A percentile compares a stretch with the other conserved stretches of the same genome.
Conservation (phyloP, 2,888 invertebrate genomes). For the Melanargia galathea region DNA sequence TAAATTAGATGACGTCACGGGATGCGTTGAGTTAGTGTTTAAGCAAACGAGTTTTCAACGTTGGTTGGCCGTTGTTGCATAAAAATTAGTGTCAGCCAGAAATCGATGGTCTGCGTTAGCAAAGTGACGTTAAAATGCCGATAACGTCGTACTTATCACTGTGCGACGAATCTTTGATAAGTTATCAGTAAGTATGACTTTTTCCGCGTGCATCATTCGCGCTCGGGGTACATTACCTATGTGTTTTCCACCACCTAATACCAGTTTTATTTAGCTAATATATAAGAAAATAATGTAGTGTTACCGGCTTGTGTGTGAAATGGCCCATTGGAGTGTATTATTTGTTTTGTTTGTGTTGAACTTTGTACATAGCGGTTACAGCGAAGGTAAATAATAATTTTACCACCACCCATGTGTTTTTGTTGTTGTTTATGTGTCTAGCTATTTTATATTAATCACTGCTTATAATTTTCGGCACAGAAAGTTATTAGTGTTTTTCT, state of each 20-base stretch:
- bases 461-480: not conserved
- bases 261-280: constrained; percentile 11
- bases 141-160: constrained; percentile 43
- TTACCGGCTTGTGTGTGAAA: constrained; percentile 39
- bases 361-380: constrained; percentile 47
- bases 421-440: not conserved
- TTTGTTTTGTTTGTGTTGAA: constrained; percentile 53
- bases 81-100: too few species aligned
- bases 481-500: not conserved
- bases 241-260: constrained; percentile 41
- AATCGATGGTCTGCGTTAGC: not conserved
- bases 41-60: too few species aligned
- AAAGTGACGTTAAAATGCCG: constrained; percentile 33
- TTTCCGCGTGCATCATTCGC: constrained; percentile 44
- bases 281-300: constrained; percentile 29
- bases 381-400: constrained; percentile 43
- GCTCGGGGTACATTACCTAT: constrained; percentile 23
- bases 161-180: constrained; percentile 66
- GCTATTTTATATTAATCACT: too few species aligned
- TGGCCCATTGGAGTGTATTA: constrained; percentile 53
- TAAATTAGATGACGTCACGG: too few species aligned
- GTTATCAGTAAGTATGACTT: constrained; percentile 57
- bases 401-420: not conserved
- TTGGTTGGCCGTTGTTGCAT: too few species aligned
- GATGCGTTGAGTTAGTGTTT: too few species aligned